Base-by-base conservation (phyloP, 2,888 invertebrate genomes). In the Noctua janthe region DNA sequence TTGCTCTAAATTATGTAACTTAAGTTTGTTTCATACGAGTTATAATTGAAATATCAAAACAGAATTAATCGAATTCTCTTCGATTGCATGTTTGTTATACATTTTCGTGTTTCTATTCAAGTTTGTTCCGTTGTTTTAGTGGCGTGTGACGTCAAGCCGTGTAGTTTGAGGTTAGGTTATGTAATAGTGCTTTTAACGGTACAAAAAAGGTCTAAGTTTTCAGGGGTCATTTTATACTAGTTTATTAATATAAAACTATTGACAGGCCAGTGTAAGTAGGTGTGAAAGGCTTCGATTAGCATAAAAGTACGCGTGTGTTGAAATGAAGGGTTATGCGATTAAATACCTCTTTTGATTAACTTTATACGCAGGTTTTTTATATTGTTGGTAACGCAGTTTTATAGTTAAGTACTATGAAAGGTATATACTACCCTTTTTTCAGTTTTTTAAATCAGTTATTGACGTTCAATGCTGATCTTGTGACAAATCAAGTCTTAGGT, bases 141-240 rank as follows among this genome's bases (percentile, higher is more conserved):
- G 86, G 78, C 74, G 74, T 80, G 85, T 94, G 94, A 93, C 94
- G 93, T 93, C 93, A 94, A 91, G 81, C 78, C 81, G 87, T 90
- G 80, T 92, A 92, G 88, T 89, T 92, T 92, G 93, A 94, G 94
- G 94, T 95, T 94, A 94, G 92, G 94, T 96, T 96, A 96, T 96
- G 96, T 96, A 96, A 96, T 93, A 93, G 88, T 92, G 90, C 87
- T 93, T 91, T 91, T 87, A 87, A 83, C 81, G 70, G 76, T 84
- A 84, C 80, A 87, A 89, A 90, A 89, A 82, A 76, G 78, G 83
- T 84, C 81, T 90, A 89, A 88, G 87, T 87, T 86, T 80, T 76
- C 74, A 84, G 75, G 59, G 86, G 74, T 84, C 88, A 84, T 71
- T 85, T 82, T 82, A 86, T 74, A 78, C 56, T 81, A 84, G 89